Percentiles rank a stretch among this genome's conserved stretches.
Conservation (phyloP, 1,140 invertebrate species). For the Bombus haemorrhoidalis region DNA sequence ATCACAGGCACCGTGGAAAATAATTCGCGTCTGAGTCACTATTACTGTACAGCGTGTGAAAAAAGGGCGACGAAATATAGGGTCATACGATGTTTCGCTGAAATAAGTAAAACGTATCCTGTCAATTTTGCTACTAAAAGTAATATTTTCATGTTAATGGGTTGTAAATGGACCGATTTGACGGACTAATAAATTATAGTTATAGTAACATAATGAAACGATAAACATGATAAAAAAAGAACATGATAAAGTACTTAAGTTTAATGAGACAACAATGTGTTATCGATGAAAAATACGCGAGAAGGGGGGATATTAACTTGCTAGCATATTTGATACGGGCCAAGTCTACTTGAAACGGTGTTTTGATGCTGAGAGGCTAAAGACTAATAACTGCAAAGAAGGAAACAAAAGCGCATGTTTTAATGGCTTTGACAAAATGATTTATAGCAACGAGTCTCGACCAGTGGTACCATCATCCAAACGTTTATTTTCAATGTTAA, state of each 20-base stretch:
- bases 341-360: not conserved
- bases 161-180: not conserved
- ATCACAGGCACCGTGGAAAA: slow-evolving; percentile 51
- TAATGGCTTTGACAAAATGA: not conserved
- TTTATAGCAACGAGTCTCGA: too few species aligned
- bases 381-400: not conserved
- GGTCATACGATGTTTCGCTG: too few species aligned
- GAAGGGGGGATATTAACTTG: not conserved
- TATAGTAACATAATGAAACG: not conserved
- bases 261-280: too few species aligned
- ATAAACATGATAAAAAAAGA: not conserved
- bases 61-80: not conserved
- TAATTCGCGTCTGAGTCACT: slow-evolving; percentile 29
- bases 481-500: too few species aligned
- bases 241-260: not conserved
- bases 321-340: not conserved
- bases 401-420: not conserved
- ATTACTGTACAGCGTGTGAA: not conserved
- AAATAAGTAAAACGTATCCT: not conserved
- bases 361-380: not conserved
- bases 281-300: too few species aligned
- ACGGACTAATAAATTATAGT: not conserved
- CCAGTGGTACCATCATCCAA: too few species aligned
- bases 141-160: not conserved
- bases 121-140: not conserved